Percentiles rank a stretch among this genome's conserved stretches.
phyloP scores from a whole-genome alignment of 2,888 invertebrate genomes.

The Gonocerus acuteangulatus region DNA sequence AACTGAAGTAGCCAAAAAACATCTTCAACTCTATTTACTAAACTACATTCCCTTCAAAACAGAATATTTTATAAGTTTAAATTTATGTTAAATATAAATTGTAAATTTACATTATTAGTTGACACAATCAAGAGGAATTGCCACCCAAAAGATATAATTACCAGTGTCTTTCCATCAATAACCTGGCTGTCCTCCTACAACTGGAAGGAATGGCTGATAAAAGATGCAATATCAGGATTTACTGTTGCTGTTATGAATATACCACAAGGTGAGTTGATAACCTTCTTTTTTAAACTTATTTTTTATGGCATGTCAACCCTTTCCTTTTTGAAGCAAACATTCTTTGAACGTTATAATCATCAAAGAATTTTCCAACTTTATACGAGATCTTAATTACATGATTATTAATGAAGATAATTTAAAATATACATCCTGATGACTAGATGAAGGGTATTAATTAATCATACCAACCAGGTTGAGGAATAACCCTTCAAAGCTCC shows the following conservation, averaged over 20 bases:
- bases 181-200: slow-evolving; percentile 43
- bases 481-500: too few species aligned
- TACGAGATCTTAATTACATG: background rate
- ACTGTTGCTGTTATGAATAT: slow-evolving; percentile 89
- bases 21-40: too few species aligned
- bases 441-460: too few species aligned
- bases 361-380: background rate
- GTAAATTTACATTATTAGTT: background rate
- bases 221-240: slow-evolving; percentile 73
- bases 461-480: too few species aligned
- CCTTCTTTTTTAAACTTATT: background rate
- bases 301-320: background rate
- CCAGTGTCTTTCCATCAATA: slow-evolving; percentile 40
- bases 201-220: slow-evolving; percentile 43
- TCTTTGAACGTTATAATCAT: background rate
- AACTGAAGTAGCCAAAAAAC: too few species aligned
- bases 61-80: too few species aligned
- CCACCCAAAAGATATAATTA: slow-evolving; percentile 48
- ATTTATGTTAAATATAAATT: too few species aligned
- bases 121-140: slow-evolving; percentile 37
- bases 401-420: too few species aligned
- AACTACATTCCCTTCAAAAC: too few species aligned
- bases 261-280: slow-evolving; percentile 60
- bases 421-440: too few species aligned
- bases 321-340: background rate